Base-by-base conservation (phyloP, 64 coral and sea anemone genomes). In the Orbicella faveolata region DNA sequence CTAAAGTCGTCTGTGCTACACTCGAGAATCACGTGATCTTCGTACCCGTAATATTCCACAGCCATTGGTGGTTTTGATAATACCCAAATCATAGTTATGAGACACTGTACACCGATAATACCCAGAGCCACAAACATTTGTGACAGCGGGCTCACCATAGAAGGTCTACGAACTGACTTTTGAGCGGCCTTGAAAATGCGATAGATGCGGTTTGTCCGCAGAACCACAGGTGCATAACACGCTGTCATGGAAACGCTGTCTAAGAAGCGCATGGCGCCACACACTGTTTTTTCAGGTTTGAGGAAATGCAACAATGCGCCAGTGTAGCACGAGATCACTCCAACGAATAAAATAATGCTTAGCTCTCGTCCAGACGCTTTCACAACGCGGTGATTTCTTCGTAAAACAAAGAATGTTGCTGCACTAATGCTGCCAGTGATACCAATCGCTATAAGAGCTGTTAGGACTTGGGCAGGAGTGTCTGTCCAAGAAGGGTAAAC, bases 281-380 rank as follows among this genome's bases (percentile, higher is more conserved):
- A 99, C 6, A 93, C 12, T 6, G 52, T 37, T 16, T 30, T 17
- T 16, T 78, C 79, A 3, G 97, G 97, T 69, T 91, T 91, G 2
- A 76, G 51, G 11, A 96, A 65, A 51, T 96, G 93, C 39, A 96
- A 23, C 15, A 93, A 77, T 1, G 91, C 74, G 0, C 88, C 88
- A 59, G 89, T 35, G 26, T 91, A 89, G 59, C 91, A 91, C 3
- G 90, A 79, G 1, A 95, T 9, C 3, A 96, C 87, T 65, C 94
- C 97, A 0, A 89, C 5, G 13, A 99, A 88, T 2, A 99, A 62
- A 74, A 99, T 88, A 0, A 73, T 55, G 20, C 80, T 88, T 3
- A 99, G 91, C 68, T 99, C 97, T 23, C 94, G 84, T 85, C 94
- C 94, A 21, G 93, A 89, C 1, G 97, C 97, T 78, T 99, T 99